phyloP scores from a whole-genome alignment of 53 echinoderm and acorn worm species.

The Holothuria scabra region DNA sequence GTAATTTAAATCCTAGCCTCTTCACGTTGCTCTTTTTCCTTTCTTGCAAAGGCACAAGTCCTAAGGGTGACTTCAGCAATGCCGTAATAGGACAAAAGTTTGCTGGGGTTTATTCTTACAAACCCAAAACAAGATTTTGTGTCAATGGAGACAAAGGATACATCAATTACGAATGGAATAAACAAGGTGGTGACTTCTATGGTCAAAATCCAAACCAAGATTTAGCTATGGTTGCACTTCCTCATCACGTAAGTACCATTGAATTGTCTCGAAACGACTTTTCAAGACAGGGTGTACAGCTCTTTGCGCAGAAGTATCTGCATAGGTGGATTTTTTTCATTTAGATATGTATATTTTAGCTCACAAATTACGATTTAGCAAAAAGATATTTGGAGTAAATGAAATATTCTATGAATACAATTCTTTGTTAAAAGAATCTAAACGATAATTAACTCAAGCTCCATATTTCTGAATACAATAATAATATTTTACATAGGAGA shows the following conservation, averaged over 20 bases:
- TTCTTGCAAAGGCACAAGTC: constrained; percentile 42
- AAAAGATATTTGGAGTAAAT: too few relatives aligned
- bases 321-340: too few relatives aligned
- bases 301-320: too few relatives aligned
- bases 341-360: too few relatives aligned
- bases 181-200: constrained; percentile 61
- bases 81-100: constrained; percentile 46
- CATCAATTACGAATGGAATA: constrained; percentile 94
- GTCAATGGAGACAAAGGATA: constrained; percentile 65
- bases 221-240: constrained; percentile 70
- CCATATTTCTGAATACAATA: too few relatives aligned
- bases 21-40: background rate
- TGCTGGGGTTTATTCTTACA: constrained; percentile 77
- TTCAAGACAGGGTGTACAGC: too few relatives aligned
- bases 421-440: too few relatives aligned
- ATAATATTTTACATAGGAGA: too few relatives aligned
- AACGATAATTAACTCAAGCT: too few relatives aligned
- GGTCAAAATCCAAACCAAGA: constrained; percentile 59
- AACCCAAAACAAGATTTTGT: constrained; percentile 81
- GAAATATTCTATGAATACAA: too few relatives aligned
- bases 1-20: too few relatives aligned
- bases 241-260: constrained; percentile 74
- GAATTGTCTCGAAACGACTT: background rate
- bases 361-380: too few relatives aligned
- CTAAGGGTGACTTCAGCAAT: constrained; percentile 54